Evolutionary conservation across 2,888 invertebrate genomes (phyloP), one percentile per base, ranked within the genome.

Genomic region (Eupithecia abbreviata): DNA sequence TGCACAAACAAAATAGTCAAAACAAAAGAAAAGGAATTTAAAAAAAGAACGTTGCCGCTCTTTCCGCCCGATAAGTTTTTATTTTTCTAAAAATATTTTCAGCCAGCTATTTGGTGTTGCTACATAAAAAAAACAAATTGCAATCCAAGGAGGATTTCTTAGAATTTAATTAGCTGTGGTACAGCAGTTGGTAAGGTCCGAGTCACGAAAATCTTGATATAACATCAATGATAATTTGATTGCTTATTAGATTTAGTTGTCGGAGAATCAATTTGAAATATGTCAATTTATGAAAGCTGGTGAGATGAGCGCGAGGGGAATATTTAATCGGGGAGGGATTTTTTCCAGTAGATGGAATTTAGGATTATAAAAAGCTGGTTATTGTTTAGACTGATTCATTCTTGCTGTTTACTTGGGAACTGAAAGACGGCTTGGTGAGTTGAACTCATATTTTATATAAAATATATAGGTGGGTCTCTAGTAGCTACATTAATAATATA

Each of bases 241-340:
- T 49, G 65, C 80, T 91, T 91, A 93, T 85, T 79, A 84, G 87
- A 90, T 90, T 89, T 90, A 87, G 90, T 85, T 85, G 81, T 86
- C 82, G 18, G 47, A 82, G 84, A 87, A 88, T 88, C 90, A 92
- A 91, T 93, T 68, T 87, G 92, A 92, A 93, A 91, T 91, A 82
- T 92, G 94, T 94, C 95, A 95, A 93, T 94, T 93, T 90, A 87
- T 82, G 85, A 81, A 84, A 86, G 83, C 84, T 84, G 83, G 84
- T 83, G 86, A 51, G 67, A 65, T 71, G 86, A 86, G 84, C 75
- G 85, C 88, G 90, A 88, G 92, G 91, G 90, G 94, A 94, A 95
- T 95, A 94, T 94, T 94, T 93, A 94, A 91, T 83, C 90, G 91
- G 93, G 89, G 89, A 86, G 86, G 82, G 84, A 85, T 92, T 88